These are phyloP conservation scores for Calvadosia cruxmelitensis DNA, from an alignment of 30 jellyfish, hydroid and myxozoan species.

Conservation along the genomic window DNA sequence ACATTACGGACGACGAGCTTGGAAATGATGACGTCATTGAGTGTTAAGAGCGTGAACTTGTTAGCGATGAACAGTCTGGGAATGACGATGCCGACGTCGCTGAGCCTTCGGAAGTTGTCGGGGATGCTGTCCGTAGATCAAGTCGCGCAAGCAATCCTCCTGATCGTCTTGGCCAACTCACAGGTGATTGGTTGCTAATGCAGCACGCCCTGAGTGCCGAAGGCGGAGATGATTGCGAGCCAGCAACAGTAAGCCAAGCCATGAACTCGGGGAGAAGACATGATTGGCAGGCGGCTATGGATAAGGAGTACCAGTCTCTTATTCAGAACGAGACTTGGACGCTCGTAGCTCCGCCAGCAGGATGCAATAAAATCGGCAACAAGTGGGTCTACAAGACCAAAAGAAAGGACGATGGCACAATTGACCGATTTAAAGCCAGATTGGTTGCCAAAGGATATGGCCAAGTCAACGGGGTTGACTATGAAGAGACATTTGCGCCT, in stretches of 20 bases:
- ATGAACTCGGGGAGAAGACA: too few species aligned
- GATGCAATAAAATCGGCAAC: background rate
- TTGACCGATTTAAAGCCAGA: conserved; percentile 3
- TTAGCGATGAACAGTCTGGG: too few species aligned
- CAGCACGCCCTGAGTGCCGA: background rate
- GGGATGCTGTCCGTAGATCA: too few species aligned
- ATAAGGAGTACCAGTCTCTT: background rate
- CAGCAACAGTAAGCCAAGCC: background rate
- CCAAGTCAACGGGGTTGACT: conserved; percentile 10
- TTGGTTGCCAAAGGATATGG: conserved; percentile 15
- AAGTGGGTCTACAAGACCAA: conserved; percentile 3
- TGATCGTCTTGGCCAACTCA: conserved; percentile 1
- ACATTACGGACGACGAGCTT: too few species aligned
- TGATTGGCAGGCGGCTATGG: conserved; percentile 7
- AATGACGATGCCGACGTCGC: too few species aligned
- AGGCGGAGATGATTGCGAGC: background rate
- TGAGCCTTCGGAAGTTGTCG: too few species aligned
- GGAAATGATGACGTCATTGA: too few species aligned
- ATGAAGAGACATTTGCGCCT: conserved; percentile 28
- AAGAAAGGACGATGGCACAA: conserved; percentile 7
- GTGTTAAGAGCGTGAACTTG: too few species aligned
- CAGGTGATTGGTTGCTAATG: conserved; percentile 9
- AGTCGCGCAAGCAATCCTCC: conserved; percentile 3
- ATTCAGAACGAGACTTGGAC: conserved; percentile 3
- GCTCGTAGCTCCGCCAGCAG: background rate